These are phyloP conservation scores for Caenorhabditis zanzibari DNA, from an alignment of 2,888 invertebrate species.

Conservation along the genomic window DNA sequence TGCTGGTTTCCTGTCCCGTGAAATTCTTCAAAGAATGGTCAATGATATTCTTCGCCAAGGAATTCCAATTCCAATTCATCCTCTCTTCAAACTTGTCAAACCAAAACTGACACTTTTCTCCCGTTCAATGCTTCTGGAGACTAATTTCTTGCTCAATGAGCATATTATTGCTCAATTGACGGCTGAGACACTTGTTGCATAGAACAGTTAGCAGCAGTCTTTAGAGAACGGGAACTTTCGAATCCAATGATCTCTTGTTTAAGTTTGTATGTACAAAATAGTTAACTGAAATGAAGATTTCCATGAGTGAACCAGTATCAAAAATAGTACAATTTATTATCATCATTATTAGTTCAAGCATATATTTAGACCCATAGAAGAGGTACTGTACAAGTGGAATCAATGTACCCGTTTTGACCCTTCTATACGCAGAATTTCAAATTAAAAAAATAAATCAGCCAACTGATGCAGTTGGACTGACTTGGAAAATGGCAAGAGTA, in stretches of 20 bases:
- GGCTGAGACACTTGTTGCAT: constrained; percentile 66
- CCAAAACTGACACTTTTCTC: constrained; percentile 80
- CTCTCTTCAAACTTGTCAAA: constrained; percentile 80
- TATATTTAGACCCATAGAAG: constrained; percentile 36
- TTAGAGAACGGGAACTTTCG: constrained; percentile 7
- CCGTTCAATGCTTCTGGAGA: constrained; percentile 80
- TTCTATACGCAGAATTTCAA: constrained; percentile 11
- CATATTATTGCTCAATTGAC: constrained; percentile 79
- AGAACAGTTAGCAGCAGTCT: not conserved
- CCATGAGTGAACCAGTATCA: too few species aligned
- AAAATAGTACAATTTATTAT: constrained; percentile 10
- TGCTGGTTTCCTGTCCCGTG: constrained; percentile 80
- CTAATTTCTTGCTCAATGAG: constrained; percentile 81
- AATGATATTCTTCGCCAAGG: constrained; percentile 82
- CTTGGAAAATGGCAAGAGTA: constrained; percentile 70
- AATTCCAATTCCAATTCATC: constrained; percentile 82
- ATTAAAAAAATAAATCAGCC: constrained; percentile 17
- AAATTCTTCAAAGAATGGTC: constrained; percentile 79
- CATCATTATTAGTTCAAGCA: constrained; percentile 1
- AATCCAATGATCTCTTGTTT: constrained; percentile 29
- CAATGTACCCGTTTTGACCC: constrained; percentile 27
- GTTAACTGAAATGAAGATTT: constrained; percentile 4
- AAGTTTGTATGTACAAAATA: constrained; percentile 34
- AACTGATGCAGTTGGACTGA: constrained; percentile 50
- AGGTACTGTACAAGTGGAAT: constrained; percentile 36